Evolutionary conservation across 2,888 invertebrate species (phyloP).

Genomic region (Zonitis immaculata): DNA sequence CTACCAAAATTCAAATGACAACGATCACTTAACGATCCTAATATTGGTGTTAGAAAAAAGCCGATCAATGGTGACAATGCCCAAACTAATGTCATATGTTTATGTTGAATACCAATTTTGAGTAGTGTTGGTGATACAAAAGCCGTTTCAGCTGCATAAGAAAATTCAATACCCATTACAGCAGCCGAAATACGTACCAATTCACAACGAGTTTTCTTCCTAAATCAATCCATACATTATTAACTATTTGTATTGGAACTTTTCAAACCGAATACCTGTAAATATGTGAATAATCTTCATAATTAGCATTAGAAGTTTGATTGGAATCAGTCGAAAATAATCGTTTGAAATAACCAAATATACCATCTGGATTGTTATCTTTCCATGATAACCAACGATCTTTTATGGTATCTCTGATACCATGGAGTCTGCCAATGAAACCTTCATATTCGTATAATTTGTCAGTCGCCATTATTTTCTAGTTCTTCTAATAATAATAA

Average conservation of each 20-base stretch:
- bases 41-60: slow-evolving; percentile 87
- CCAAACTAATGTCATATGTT: slow-evolving; percentile 95
- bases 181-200: slow-evolving; percentile 85
- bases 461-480: slow-evolving; percentile 51
- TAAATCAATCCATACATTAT: slow-evolving; percentile 39
- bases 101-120: slow-evolving; percentile 87
- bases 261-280: slow-evolving; percentile 58
- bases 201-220: slow-evolving; percentile 74
- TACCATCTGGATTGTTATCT: slow-evolving; percentile 55
- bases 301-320: slow-evolving; percentile 39
- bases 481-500: background rate
- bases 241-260: no score
- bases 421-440: slow-evolving; percentile 63
- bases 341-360: slow-evolving; percentile 52
- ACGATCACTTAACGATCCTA: slow-evolving; percentile 89
- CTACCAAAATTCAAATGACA: slow-evolving; percentile 78
- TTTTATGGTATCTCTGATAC: slow-evolving; percentile 59
- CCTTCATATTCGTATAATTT: slow-evolving; percentile 80
- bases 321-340: slow-evolving; percentile 32
- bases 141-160: slow-evolving; percentile 95
- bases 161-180: slow-evolving; percentile 96
- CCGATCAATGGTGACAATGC: slow-evolving; percentile 90
- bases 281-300: slow-evolving; percentile 60
- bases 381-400: slow-evolving; percentile 61
- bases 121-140: slow-evolving; percentile 93